A percentile compares a stretch with the other conserved stretches of the same genome.
phyloP scores from a whole-genome alignment of 2,113 vertebrate genomes.

The Chinchilla lanigera region DNA sequence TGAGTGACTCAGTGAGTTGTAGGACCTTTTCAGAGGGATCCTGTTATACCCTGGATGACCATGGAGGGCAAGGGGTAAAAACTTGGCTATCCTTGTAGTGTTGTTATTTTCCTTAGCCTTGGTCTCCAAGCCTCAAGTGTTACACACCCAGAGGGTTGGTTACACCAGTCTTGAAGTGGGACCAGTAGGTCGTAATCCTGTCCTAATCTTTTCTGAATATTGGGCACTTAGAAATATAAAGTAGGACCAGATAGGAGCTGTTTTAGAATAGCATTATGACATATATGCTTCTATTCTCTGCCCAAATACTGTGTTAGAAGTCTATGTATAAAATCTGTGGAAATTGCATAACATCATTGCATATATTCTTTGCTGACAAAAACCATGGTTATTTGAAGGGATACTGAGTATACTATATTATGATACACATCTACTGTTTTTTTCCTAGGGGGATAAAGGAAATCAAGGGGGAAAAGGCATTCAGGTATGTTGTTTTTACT shows the following conservation, averaged over 20 bases:
- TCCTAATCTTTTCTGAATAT: not conserved
- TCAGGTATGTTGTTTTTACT: conserved; percentile 84
- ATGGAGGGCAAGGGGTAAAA: not conserved
- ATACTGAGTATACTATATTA: not conserved
- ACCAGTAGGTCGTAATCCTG: not conserved
- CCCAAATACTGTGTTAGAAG: not conserved
- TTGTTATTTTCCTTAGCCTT: not conserved
- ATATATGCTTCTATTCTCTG: conserved; percentile 24
- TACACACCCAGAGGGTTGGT: not conserved
- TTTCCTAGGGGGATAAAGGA: conserved; percentile 90
- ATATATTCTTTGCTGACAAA: not conserved
- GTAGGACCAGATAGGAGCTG: not conserved
- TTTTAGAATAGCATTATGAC: conserved; percentile 28
- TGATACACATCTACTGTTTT: conserved; percentile 8
- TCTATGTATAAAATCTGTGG: not conserved
- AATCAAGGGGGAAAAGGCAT: conserved; percentile 87
- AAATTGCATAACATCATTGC: conserved; percentile 7
- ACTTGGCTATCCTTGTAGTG: not conserved
- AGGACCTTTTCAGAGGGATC: not conserved
- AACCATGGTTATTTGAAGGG: conserved; percentile 44
- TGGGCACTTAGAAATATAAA: not conserved
- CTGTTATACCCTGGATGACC: not conserved
- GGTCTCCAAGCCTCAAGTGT: not conserved
- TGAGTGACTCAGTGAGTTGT: not conserved
- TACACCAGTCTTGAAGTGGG: not conserved